Percentiles rank a stretch among this genome's conserved stretches.
phyloP scores from a whole-genome alignment of 2,113 vertebrate genomes.

The Megaptera novaeangliae region DNA sequence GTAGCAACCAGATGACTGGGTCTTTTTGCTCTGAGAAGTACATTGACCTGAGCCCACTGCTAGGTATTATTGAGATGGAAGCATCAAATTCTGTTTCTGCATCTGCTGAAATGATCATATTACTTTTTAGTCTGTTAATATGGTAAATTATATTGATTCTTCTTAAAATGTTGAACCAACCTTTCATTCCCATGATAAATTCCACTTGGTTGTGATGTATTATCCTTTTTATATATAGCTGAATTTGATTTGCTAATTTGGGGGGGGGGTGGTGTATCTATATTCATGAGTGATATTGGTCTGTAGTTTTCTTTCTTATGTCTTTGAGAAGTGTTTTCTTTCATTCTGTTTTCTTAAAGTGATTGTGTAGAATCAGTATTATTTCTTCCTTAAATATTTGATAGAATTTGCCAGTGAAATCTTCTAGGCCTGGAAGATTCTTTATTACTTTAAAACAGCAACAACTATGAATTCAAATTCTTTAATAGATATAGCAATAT shows the following conservation, averaged over 20 bases:
- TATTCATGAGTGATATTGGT: neutral
- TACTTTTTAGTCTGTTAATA: neutral
- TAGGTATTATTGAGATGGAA: neutral
- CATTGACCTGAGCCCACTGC: neutral
- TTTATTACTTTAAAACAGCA: neutral
- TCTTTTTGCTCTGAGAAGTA: neutral
- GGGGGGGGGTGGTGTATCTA: neutral
- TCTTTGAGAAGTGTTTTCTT: neutral
- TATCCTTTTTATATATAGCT: neutral
- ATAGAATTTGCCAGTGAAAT: neutral
- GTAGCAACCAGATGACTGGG: neutral
- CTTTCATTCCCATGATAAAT: neutral
- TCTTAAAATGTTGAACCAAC: neutral
- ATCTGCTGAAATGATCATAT: neutral
- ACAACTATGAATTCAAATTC: neutral
- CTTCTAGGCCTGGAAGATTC: neutral
- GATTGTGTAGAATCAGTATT: neutral
- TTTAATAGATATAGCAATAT: neutral
- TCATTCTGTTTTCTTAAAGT: neutral
- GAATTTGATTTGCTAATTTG: neutral
- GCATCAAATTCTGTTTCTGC: neutral
- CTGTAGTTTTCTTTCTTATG: neutral
- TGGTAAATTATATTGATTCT: neutral
- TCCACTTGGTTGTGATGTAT: neutral
- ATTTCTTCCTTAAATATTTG: neutral